phyloP scores from a whole-genome alignment of 2,888 invertebrate species.

The Lamellibrachia satsuma region DNA sequence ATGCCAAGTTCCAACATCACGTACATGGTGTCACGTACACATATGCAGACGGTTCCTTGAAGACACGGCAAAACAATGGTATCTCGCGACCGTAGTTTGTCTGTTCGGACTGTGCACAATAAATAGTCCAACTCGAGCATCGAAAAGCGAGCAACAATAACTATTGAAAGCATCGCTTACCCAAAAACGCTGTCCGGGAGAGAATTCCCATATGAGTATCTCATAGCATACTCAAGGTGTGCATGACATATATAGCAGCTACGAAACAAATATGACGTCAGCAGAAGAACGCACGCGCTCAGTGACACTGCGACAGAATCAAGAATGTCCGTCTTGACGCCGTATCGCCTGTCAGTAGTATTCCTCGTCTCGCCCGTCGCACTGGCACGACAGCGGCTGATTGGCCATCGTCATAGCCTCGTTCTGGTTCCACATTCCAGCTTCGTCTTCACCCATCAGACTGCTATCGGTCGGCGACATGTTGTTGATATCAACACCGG shows the following conservation, averaged over 20 bases:
- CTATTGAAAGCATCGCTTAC: neutral
- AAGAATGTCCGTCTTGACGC: neutral
- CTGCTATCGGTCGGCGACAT: conserved; percentile 37
- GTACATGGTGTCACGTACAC: neutral
- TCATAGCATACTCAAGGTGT: neutral
- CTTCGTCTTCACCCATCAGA: conserved; percentile 29
- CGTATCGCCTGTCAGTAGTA: neutral
- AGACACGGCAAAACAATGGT: no score
- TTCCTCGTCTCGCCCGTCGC: neutral
- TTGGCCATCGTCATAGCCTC: conserved; percentile 7
- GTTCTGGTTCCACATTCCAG: neutral
- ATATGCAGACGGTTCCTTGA: neutral
- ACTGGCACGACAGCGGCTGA: neutral
- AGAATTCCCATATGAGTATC: neutral
- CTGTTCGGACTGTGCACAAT: no score
- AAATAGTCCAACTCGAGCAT: neutral
- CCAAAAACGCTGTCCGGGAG: neutral
- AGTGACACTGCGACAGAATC: neutral
- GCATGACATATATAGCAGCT: neutral
- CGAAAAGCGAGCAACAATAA: neutral
- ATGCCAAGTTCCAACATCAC: neutral
- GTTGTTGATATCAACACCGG: conserved; percentile 45
- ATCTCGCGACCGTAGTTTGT: no score
- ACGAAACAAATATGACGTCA: neutral
- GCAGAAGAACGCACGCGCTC: neutral